Evolutionary conservation across 1,140 invertebrate species (phyloP), one percentile per base, ranked within the genome.

Genomic region (Cotesia typhae): DNA sequence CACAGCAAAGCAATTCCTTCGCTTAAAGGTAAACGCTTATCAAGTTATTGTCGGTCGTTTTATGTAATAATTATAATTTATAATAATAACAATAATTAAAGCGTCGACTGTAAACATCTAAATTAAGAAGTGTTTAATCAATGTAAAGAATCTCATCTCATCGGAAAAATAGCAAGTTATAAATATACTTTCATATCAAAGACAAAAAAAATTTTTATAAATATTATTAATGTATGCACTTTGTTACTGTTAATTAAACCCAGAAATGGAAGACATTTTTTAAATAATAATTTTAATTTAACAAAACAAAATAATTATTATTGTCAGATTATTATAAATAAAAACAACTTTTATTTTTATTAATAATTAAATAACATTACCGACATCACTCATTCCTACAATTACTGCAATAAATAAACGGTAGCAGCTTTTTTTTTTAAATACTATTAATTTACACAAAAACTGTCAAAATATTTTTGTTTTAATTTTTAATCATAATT

Each of bases 1-100:
- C 28, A 12, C 63, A 64, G n/a, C n/a, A 28, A 53, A 71, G 57
- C 57, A 71, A 74, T 71, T 71, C 64, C 68, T n/a, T 67, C 10
- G 61, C 47, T 14, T 1, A 67, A 60, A 4, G 60, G 38, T 64
- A 60, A 52, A 63, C 67, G 37, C 20, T 38, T 57, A 66, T 53
- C 28, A 71, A 74, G 64, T 74, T 71, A 74, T 74, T 74, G 73
- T 74, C 73, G 66, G 66, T 66, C 59, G 20, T 67, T 71, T 37
- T 10, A 47, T 47, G 41, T 47, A 47, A 47, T 47, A 47, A 47
- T 47, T 47, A 47, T 47, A 47, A 47, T 47, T 9, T 9, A 47
- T 47, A 47, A 47, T 47, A 47, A 47, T 10, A 47, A 36, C 37
- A 74, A 70, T 59, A 74, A 73, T 72, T 60, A 60, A 71, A 71